phyloP scores from a whole-genome alignment of 2,113 vertebrate species.

The Chaenogobius annularis region DNA sequence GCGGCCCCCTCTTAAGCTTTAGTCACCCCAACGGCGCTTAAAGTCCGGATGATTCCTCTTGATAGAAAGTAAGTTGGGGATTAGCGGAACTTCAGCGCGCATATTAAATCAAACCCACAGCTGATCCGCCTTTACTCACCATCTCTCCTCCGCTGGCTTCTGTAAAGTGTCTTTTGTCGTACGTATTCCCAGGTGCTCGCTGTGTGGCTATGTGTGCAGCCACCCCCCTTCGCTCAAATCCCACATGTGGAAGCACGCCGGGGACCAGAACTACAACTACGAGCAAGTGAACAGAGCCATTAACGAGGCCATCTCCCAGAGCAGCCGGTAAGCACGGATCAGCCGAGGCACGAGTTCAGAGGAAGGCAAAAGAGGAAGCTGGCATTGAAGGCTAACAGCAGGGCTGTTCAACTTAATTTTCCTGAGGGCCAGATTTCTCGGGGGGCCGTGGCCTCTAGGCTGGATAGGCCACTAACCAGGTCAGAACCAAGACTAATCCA shows the following conservation, averaged over 20 bases:
- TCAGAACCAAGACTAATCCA: too few species aligned
- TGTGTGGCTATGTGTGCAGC: constrained; percentile 97
- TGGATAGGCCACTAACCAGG: too few species aligned
- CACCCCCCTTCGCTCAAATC: constrained; percentile 97
- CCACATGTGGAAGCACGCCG: constrained; percentile 99
- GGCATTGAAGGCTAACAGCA: neutral
- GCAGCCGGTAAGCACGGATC: constrained; percentile 81
- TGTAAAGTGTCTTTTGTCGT: neutral
- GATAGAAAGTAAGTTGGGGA: constrained; percentile 44
- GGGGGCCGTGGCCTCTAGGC: too few species aligned
- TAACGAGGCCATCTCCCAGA: constrained; percentile 96
- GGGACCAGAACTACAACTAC: constrained; percentile 98
- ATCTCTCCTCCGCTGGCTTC: neutral
- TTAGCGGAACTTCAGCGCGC: constrained; percentile 30
- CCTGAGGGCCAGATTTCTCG: too few species aligned
- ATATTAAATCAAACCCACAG: constrained; percentile 36
- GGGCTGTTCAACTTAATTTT: too few species aligned
- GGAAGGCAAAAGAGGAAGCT: neutral
- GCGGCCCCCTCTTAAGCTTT: constrained; percentile 19
- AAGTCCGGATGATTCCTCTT: constrained; percentile 43
- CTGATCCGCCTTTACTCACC: constrained; percentile 24
- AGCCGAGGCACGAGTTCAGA: neutral
- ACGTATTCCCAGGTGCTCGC: constrained; percentile 83
- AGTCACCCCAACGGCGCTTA: constrained; percentile 16
- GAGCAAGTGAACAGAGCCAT: constrained; percentile 98